These are phyloP conservation scores for Caenorhabditis drosophilae DNA, from an alignment of 2,888 invertebrate species.

Conservation along the genomic window DNA sequence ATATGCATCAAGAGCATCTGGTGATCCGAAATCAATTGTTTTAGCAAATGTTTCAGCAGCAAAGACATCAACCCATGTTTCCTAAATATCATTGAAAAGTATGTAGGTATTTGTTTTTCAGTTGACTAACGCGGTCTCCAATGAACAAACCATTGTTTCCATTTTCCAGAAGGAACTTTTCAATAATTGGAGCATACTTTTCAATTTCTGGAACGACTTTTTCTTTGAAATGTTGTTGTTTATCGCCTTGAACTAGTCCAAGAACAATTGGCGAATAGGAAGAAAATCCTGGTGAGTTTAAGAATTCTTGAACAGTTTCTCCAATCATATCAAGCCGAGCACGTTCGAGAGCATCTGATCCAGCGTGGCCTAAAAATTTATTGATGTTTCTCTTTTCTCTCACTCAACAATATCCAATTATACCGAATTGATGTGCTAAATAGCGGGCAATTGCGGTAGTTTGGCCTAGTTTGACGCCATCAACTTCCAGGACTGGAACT, in stretches of 20 bases:
- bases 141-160: conserved; percentile 55
- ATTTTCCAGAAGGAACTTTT: conserved; percentile 60
- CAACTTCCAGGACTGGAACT: conserved; percentile 64
- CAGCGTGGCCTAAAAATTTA: conserved; percentile 35
- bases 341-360: conserved; percentile 49
- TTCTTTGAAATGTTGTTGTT: conserved; percentile 49
- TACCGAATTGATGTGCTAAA: conserved; percentile 59
- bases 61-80: conserved; percentile 65
- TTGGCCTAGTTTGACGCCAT: conserved; percentile 60
- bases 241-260: conserved; percentile 39
- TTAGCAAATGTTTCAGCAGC: conserved; percentile 60
- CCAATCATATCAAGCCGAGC: conserved; percentile 61
- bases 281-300: conserved; percentile 35
- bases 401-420: conserved; percentile 2
- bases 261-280: conserved; percentile 42
- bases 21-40: conserved; percentile 56
- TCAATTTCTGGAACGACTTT: conserved; percentile 57
- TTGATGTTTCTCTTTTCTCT: neutral
- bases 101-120: neutral
- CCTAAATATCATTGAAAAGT: too few species aligned
- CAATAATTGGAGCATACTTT: conserved; percentile 55
- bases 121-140: conserved; percentile 47
- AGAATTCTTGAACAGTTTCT: conserved; percentile 51
- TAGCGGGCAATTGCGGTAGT: conserved; percentile 58
- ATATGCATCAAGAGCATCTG: conserved; percentile 58